Conservation (phyloP, 2,888 invertebrate genomes). For the Pachymerium ferrugineum region DNA sequence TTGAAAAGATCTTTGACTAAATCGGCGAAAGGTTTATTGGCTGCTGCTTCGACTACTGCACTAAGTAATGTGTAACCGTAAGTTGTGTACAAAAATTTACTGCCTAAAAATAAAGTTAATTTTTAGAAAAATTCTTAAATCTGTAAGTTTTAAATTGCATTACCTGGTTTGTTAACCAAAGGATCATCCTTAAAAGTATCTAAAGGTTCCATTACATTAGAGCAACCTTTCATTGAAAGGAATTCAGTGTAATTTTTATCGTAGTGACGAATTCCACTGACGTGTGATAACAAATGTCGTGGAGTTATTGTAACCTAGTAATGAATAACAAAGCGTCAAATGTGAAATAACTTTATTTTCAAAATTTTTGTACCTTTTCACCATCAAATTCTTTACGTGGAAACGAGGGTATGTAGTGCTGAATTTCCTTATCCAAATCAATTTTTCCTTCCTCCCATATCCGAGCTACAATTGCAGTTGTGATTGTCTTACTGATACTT, state of each 20-base stretch:
- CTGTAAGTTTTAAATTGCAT: no score
- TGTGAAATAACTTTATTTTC: no score
- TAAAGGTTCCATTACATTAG: conserved; percentile 48
- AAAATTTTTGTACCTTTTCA: conserved; percentile 49
- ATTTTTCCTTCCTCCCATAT: conserved; percentile 52
- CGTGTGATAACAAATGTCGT: conserved; percentile 53
- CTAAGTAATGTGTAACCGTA: conserved; percentile 56
- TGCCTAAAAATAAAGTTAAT: conserved; percentile 41
- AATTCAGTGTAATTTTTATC: conserved; percentile 45
- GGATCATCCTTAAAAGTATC: conserved; percentile 55
- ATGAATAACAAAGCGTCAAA: neutral
- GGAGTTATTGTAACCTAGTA: conserved; percentile 51
- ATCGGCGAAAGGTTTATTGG: conserved; percentile 43
- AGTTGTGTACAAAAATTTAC: conserved; percentile 53
- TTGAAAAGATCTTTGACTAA: conserved; percentile 47
- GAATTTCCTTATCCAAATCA: conserved; percentile 53
- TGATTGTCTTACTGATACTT: conserved; percentile 56
- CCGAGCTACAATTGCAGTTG: conserved; percentile 53
- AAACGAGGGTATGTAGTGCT: conserved; percentile 53
- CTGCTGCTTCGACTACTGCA: conserved; percentile 53
- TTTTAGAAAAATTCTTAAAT: no score
- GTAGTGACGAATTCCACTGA: conserved; percentile 56
- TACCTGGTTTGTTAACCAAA: conserved; percentile 53
- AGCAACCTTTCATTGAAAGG: conserved; percentile 48
- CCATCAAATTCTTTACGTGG: conserved; percentile 52